Percentiles rank a stretch among this genome's conserved stretches.
phyloP scores from a whole-genome alignment of 92 coral and sea anemone genomes.

The Parazoanthus swiftii region DNA sequence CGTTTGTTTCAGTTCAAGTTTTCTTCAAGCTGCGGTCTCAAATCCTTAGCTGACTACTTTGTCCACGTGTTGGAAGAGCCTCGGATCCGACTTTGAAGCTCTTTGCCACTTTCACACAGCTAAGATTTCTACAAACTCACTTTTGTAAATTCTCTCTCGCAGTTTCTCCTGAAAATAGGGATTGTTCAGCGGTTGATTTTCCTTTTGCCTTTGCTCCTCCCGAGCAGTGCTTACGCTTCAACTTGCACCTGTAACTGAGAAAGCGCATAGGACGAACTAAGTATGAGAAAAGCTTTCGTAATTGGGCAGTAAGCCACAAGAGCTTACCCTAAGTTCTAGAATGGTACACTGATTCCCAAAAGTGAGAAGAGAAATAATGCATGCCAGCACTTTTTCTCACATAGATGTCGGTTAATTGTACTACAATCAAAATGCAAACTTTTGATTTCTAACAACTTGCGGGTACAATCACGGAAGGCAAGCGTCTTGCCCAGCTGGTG shows the following conservation, averaged over 20 bases:
- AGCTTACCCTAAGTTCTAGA: neutral
- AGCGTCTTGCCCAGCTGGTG: neutral
- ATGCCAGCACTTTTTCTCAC: neutral
- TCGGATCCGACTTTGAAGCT: neutral
- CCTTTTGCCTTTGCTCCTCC: neutral
- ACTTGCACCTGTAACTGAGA: neutral
- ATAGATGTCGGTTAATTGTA: neutral
- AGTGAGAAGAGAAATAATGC: neutral
- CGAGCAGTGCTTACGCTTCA: neutral
- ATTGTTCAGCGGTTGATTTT: neutral
- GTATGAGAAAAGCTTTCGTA: neutral
- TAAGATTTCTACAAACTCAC: neutral
- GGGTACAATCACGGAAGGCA: neutral
- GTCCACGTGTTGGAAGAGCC: neutral
- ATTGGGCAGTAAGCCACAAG: neutral
- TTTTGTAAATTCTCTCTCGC: neutral
- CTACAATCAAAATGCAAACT: neutral
- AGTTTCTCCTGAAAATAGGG: neutral
- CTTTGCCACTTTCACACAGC: neutral
- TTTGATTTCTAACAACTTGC: conserved; percentile 1
- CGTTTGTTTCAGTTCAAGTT: too few relatives aligned
- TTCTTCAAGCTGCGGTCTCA: neutral
- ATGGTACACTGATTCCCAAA: neutral
- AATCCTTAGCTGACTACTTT: neutral
- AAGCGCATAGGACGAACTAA: neutral